Base-by-base conservation (phyloP, 2,113 vertebrate species). In the Leptosomus discolor region DNA sequence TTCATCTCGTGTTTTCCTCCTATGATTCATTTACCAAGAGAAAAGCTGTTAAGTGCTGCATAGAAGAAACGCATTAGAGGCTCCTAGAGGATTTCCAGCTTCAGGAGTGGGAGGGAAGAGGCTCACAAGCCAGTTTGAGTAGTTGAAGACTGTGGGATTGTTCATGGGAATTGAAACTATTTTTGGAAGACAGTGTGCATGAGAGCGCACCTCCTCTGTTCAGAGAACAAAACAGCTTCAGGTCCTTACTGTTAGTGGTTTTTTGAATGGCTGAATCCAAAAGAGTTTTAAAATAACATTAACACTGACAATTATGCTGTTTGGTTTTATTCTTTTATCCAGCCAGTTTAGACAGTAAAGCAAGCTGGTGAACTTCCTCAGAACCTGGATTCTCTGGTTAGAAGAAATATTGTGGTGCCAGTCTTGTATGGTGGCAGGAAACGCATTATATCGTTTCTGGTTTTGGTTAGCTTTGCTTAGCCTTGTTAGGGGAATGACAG, bases 1-100 rank as follows among this genome's bases (percentile, higher is more conserved):
- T 81, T 50, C 70, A 80, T 90, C 71, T 96, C 85, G 20, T 87
- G 73, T 87, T 96, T 88, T 64, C 68, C 80, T 97, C 37, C 75
- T 63, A 48, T 92, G 89, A 96, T 95, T 97, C 79, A 90, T 97
- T 95, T 87, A 92, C 65, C 63, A 41, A 88, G 70, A 92, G 94
- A 85, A 88, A 96, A 97, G 58, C 88, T 91, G 94, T 53, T 80
- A 84, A 85, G 64, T 81, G 78, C 89, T 94, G 91, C 50, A n/a
- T 76, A 83, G 88, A 79, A 80, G 71, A 96, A 94, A 85, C 82
- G 54, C 4, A 3, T 91, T 92, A 45, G 65, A 88, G 86, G 80
- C 57, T 88, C 82, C 69, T 82, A 29, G 71, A 92, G 58, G 45
- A 48, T 85, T 92, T 71, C 74, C 75, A 85, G 58, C 88, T 85